Conservation (phyloP, 2,113 vertebrate species). For the Colaptes auratus region DNA sequence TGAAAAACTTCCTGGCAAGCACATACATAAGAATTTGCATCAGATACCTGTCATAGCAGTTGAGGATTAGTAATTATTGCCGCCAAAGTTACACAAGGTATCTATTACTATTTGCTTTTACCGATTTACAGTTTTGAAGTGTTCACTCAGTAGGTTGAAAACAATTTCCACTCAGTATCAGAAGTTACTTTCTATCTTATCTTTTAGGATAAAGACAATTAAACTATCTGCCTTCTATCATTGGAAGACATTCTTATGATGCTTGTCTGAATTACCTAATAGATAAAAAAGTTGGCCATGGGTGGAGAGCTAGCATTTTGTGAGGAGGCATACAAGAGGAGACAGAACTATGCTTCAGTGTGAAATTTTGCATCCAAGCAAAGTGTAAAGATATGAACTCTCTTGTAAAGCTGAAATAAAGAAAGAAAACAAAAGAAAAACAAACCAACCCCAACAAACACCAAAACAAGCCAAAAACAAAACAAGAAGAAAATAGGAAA, state of each 20-base stretch:
- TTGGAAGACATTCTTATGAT: neutral
- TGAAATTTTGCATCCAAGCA: neutral
- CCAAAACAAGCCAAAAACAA: neutral
- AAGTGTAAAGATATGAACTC: neutral
- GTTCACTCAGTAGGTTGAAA: neutral
- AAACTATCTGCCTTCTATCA: neutral
- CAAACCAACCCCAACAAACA: neutral
- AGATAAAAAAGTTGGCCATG: neutral
- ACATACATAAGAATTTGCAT: neutral
- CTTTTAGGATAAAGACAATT: slow-evolving; percentile 18
- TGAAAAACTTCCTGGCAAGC: slow-evolving; percentile 14
- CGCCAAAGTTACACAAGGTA: neutral
- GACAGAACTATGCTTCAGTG: neutral
- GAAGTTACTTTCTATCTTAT: neutral
- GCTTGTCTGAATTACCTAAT: neutral
- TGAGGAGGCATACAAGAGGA: neutral
- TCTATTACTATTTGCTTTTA: neutral
- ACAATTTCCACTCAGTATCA: neutral
- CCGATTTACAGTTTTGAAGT: neutral
- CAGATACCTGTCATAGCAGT: neutral
- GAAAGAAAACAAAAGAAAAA: neutral
- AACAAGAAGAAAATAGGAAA: neutral
- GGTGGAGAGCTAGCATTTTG: neutral
- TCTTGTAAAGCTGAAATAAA: neutral
- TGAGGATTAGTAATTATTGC: neutral